Evolutionary conservation across 2,113 vertebrate species (phyloP), one percentile per base, ranked within the genome.

Genomic region (Hydrochoerus hydrochaeris): DNA sequence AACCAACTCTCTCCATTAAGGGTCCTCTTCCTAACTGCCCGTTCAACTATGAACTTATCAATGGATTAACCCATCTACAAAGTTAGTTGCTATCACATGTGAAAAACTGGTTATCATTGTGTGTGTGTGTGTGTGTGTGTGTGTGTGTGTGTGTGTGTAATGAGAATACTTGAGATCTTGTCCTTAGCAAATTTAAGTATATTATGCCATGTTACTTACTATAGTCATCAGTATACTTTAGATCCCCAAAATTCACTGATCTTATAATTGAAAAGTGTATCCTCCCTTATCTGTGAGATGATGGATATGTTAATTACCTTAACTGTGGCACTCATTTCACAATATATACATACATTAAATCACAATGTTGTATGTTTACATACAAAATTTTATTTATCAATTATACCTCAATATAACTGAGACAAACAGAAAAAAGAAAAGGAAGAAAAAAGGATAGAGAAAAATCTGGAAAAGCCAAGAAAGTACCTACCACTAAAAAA

Each of bases 391-490:
- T 75, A 30, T 41, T 58, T 85, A 38, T 62, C 46, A 67, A 84
- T 60, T 85, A 60, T 19, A 60, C 7, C 9, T 80, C 69, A 78
- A 73, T 54, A 85, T 69, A 71, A n/a, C 14, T 85, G 78, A 19
- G 7, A 12, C 32, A 65, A 28, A 44, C 52, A 58, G 22, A 13
- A 78, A 82, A n/a, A 22, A 32, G 17, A 17, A 32, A 10, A 35
- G 46, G 20, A 24, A 30, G 17, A 80, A 30, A 17, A 35, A 52
- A 24, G 8, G 6, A 35, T 54, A 5, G 30, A 52, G 26, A 19
- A 62, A 95, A 84, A 69, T 69, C 30, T 67, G 8, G n/a, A 49
- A 86, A 87, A 96, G 44, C 49, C 54, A 94, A 26, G 10, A 88
- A 90, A 85, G 17, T 16, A 60, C 88, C 12, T 32, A 77, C 5